These are phyloP conservation scores for Phyllopteryx taeniolatus DNA, from an alignment of 2,113 vertebrate species.

Conservation along the genomic window DNA sequence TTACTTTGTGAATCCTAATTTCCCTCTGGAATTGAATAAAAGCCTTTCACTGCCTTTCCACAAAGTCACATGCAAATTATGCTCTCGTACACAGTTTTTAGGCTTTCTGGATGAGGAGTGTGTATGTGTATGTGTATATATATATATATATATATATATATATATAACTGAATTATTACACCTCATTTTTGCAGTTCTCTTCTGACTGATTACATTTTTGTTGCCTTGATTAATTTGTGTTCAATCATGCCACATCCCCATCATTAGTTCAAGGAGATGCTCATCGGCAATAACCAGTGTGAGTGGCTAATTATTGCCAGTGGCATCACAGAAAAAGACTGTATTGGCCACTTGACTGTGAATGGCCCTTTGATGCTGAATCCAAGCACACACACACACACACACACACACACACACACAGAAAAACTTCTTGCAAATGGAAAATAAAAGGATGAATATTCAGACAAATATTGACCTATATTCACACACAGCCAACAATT, in stretches of 20 bases:
- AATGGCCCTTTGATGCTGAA: slow-evolving; percentile 57
- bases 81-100: not conserved
- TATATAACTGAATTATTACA: no score
- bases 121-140: not conserved
- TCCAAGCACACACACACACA: slow-evolving; percentile 40
- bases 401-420: slow-evolving; percentile 20
- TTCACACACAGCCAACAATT: slow-evolving; percentile 30
- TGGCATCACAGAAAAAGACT: slow-evolving; percentile 46
- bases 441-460: slow-evolving; percentile 15
- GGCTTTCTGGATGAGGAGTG: not conserved
- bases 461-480: slow-evolving; percentile 24
- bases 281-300: slow-evolving; percentile 56
- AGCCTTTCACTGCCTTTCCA: not conserved
- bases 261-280: slow-evolving; percentile 32
- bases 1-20: slow-evolving; percentile 3
- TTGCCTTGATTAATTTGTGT: no score
- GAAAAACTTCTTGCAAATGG: slow-evolving; percentile 17
- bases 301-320: slow-evolving; percentile 62
- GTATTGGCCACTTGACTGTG: slow-evolving; percentile 58
- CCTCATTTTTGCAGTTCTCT: no score
- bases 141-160: no score
- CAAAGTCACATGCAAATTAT: slow-evolving; percentile 4
- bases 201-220: no score
- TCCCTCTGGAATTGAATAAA: not conserved
- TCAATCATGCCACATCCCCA: no score